Percentiles rank a stretch among this genome's conserved stretches.
Conservation (phyloP, 2,113 vertebrate genomes). For the Mohoua ochrocephala region DNA sequence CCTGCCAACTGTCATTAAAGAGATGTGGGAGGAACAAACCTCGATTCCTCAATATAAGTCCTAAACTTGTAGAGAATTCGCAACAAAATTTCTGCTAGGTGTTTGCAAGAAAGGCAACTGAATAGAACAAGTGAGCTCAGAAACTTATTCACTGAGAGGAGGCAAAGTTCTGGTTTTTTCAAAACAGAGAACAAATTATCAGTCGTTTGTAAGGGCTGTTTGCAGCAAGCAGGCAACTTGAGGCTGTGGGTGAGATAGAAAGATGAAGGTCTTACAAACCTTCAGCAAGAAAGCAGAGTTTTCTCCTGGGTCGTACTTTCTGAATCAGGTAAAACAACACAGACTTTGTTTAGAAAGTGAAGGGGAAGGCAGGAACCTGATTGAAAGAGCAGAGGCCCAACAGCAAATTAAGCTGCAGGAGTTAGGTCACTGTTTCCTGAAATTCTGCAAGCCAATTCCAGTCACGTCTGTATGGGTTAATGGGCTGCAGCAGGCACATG, state of each 20-base stretch:
- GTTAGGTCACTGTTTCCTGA: neutral
- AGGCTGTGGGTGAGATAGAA: neutral
- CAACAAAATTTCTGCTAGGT: neutral
- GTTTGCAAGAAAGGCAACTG: neutral
- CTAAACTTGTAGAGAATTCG: neutral
- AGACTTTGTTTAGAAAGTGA: neutral
- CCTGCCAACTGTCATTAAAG: neutral
- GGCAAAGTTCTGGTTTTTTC: neutral
- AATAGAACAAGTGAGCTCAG: neutral
- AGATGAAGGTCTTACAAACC: neutral
- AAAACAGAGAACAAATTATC: neutral
- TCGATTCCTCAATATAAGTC: neutral
- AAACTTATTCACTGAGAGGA: neutral
- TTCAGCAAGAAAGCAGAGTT: neutral
- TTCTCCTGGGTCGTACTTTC: neutral
- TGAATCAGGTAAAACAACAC: neutral
- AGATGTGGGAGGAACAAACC: neutral
- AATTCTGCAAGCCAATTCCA: neutral
- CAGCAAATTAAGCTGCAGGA: neutral
- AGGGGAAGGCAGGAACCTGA: neutral
- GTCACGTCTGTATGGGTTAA: neutral
- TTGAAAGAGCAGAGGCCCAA: neutral
- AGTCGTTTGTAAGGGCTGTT: neutral
- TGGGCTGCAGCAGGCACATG: neutral
- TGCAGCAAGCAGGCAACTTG: neutral